Percentiles rank a stretch among this genome's conserved stretches.
phyloP scores from a whole-genome alignment of 2,888 invertebrate genomes.

The Drosophila formosana region DNA sequence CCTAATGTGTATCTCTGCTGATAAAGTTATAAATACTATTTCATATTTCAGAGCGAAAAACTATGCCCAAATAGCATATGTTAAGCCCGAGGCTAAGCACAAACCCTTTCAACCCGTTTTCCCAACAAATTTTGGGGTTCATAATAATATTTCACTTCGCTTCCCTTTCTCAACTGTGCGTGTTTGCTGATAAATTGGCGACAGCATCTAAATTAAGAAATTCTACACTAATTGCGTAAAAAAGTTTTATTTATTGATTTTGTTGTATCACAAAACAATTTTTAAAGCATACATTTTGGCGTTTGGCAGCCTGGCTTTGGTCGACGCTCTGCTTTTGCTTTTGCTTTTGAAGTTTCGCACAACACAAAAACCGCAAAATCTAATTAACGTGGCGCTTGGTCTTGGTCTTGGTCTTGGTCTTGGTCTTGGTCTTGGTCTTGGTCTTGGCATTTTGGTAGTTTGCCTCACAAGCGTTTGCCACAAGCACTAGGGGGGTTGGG shows the following conservation, averaged over 20 bases:
- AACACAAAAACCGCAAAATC: slow-evolving; percentile 80
- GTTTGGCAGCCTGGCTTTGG: slow-evolving; percentile 59
- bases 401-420: slow-evolving; percentile 61
- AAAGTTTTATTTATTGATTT: slow-evolving; percentile 77
- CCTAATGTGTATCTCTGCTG: slow-evolving; percentile 49
- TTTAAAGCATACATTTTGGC: slow-evolving; percentile 77
- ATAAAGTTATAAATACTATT: slow-evolving; percentile 74
- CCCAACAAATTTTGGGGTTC: slow-evolving; percentile 31
- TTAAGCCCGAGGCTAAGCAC: slow-evolving; percentile 44
- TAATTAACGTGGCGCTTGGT: slow-evolving; percentile 73
- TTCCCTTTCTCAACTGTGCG: background rate
- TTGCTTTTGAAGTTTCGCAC: slow-evolving; percentile 77
- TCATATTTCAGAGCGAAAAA: slow-evolving; percentile 66
- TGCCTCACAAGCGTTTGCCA: background rate
- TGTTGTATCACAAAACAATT: slow-evolving; percentile 67
- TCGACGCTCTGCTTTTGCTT: slow-evolving; percentile 59
- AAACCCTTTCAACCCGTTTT: slow-evolving; percentile 57
- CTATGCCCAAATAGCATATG: slow-evolving; percentile 72
- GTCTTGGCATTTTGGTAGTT: slow-evolving; percentile 28
- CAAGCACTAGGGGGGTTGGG: background rate
- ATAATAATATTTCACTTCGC: slow-evolving; percentile 74
- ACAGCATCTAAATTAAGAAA: slow-evolving; percentile 83
- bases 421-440: slow-evolving; percentile 42
- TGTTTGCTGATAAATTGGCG: slow-evolving; percentile 81
- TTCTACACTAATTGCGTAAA: slow-evolving; percentile 83